Evolutionary conservation across 2,113 vertebrate species (phyloP), one percentile per base, ranked within the genome.

Genomic region (Heloderma charlesbogerti): DNA sequence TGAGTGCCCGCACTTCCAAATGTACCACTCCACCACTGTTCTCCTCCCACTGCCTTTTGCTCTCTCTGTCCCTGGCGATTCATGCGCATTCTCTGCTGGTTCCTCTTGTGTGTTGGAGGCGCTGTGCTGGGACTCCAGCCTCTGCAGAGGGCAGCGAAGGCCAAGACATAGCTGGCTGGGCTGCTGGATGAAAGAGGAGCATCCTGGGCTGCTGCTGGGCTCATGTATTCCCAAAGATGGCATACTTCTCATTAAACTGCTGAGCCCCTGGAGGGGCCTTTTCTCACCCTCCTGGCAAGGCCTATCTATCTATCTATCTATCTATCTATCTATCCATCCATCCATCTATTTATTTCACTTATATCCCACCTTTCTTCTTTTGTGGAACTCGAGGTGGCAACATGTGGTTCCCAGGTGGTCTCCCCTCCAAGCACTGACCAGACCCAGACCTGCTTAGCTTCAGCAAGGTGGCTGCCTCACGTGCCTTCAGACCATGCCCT

Each of bases 111-210:
- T 63, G n/a, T 37, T 34, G 12, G 66, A 84, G 20, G 51, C 7
- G 60, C 29, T n/a, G 75, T 29, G 8, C 57, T 88, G 75, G 48
- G 63, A 7, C 34, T 37, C 57, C 18, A 67, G 69, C 15, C 43
- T 69, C 87, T 88, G 87, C 60, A 88, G 87, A 67, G 87, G 87
- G 87, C 75, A 27, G 75, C n/a, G 51, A 79, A 88, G 87, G 60
- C 75, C 75, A 48, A 5, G 40, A 4, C 12, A 48, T 88, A 12
- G 72, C 71, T 25, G 29, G 54, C 57, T 40, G 31, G 22, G 43
- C 29, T 82, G 31, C n/a, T n/a, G n/a, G n/a, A n/a, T n/a, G n/a
- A 29, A 16, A 81, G 40, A 77, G 37, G 31, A 27, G 22, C 69
- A 10, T 45, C 69, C 22, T 25, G 12, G 45, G 12, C 48, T 69